These are phyloP conservation scores for Chiridota heheva DNA, from an alignment of 35 echinoderm and acorn worm species.

Conservation along the genomic window DNA sequence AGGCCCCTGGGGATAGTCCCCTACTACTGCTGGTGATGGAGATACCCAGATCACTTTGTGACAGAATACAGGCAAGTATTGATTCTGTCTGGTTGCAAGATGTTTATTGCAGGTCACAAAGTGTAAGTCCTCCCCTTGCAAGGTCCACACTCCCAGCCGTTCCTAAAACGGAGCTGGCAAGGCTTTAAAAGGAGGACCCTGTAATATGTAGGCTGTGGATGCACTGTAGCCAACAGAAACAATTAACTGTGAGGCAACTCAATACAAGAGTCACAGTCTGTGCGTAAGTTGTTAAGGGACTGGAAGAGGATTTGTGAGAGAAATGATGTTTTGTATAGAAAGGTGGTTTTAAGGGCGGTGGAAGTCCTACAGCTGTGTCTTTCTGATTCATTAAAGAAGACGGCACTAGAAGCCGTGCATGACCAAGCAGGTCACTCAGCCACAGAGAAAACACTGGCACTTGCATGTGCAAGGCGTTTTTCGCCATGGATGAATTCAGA, in stretches of 20 bases:
- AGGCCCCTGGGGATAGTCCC: too few species aligned
- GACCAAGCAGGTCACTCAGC: slow-evolving; percentile 63
- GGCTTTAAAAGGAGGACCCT: too few species aligned
- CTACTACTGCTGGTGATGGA: too few species aligned
- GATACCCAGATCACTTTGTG: too few species aligned
- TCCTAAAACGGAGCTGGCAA: too few species aligned
- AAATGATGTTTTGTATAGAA: slow-evolving; percentile 39
- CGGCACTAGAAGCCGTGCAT: slow-evolving; percentile 17
- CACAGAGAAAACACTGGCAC: slow-evolving; percentile 39
- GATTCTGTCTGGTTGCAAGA: too few species aligned
- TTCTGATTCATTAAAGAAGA: slow-evolving; percentile 11
- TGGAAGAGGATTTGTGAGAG: slow-evolving; percentile 18
- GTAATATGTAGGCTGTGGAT: not conserved
- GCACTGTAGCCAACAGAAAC: not conserved
- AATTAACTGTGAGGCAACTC: slow-evolving; percentile 15
- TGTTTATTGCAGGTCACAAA: too few species aligned
- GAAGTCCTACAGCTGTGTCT: slow-evolving; percentile 43
- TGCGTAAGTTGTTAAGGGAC: slow-evolving; percentile 13
- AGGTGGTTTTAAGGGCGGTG: not conserved
- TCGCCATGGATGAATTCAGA: slow-evolving; percentile 22
- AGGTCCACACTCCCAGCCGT: too few species aligned
- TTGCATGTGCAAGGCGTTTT: slow-evolving; percentile 19
- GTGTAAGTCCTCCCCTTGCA: too few species aligned
- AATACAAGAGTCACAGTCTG: slow-evolving; percentile 7
- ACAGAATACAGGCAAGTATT: too few species aligned